Evolutionary conservation across 53 echinoderm and acorn worm genomes (phyloP), one percentile per base, ranked within the genome.

Genomic region (Echinometra lucunter): DNA sequence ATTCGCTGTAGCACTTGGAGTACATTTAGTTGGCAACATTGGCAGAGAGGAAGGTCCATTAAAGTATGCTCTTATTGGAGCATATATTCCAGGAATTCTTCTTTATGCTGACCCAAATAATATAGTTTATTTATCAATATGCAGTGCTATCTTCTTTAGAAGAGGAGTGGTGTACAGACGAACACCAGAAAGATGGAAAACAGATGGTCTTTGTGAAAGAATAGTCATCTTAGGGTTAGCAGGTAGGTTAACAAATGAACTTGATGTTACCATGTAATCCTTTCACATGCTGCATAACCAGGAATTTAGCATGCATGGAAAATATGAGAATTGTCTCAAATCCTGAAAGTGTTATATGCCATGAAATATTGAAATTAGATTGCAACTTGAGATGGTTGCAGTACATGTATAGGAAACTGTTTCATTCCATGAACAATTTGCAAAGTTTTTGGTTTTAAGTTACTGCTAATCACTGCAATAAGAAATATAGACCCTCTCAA

Each of bases 11-110:
- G 97, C 98, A 0, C 18, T 97, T 1, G 97, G 96, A 9, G 97
- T 98, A 67, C 95, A 97, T 90, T 95, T 88, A 25, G 97, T 98
- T 3, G 97, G 97, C 17, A 98, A 98, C 55, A 97, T 97, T 78
- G 97, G 98, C 27, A 45, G 96, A 67, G 97, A 98, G 92, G 93
- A 87, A 66, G 95, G 94, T 16, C 58, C 96, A 2, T 94, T 97
- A 27, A 96, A 96, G 66, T 90, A 94, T 83, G 89, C 95, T 11
- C 34, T 97, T 21, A 56, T 83, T 53, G 97, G 96, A 21, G 93
- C 98, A 2, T 96, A 92, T 60, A 80, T 95, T n/a, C 90, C 89
- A 30, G 67, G 93, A n/a, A 34, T 97, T 57, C 37, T 95, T 32
- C 44, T 97, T 1, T 89, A 90, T 32, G 63, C 88, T 28, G 88